These are phyloP conservation scores for Hyphantria cunea DNA, from an alignment of 1,140 invertebrate species.

Conservation along the genomic window DNA sequence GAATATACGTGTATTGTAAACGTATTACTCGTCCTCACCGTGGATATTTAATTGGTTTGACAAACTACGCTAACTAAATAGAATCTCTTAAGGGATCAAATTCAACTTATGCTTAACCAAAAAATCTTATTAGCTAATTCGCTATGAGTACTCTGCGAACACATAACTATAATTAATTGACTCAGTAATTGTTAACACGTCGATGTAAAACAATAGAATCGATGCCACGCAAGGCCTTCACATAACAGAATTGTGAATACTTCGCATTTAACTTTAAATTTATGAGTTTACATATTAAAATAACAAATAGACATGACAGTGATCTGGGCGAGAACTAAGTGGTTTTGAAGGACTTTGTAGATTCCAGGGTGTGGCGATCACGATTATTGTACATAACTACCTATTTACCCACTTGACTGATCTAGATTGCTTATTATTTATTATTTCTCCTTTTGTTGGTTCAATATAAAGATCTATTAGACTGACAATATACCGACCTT, in stretches of 20 bases:
- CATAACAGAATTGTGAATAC: slow-evolving; percentile 46
- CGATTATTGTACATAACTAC: slow-evolving; percentile 43
- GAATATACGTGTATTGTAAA: not conserved
- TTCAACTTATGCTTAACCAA: not conserved
- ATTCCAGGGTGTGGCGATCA: slow-evolving; percentile 69
- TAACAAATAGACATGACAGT: slow-evolving; percentile 66
- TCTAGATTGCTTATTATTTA: slow-evolving; percentile 51
- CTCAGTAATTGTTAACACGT: slow-evolving; percentile 31
- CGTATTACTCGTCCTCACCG: too few species aligned
- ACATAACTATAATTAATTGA: slow-evolving; percentile 5
- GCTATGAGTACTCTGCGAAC: slow-evolving; percentile 18
- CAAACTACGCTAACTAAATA: not conserved
- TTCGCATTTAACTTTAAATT: slow-evolving; percentile 50
- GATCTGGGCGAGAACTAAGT: slow-evolving; percentile 61
- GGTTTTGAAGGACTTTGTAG: slow-evolving; percentile 60
- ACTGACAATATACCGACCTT: not conserved
- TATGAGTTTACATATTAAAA: slow-evolving; percentile 67
- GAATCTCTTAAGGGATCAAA: not conserved
- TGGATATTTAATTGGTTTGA: not conserved
- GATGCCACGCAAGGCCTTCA: slow-evolving; percentile 51
- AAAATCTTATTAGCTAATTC: slow-evolving; percentile 33
- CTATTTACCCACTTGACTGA: slow-evolving; percentile 42
- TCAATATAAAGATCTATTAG: slow-evolving; percentile 26
- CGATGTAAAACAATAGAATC: slow-evolving; percentile 49
- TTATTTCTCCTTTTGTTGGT: slow-evolving; percentile 44